phyloP scores from a whole-genome alignment of 2,113 vertebrate species.

The Nothocercus julius region DNA sequence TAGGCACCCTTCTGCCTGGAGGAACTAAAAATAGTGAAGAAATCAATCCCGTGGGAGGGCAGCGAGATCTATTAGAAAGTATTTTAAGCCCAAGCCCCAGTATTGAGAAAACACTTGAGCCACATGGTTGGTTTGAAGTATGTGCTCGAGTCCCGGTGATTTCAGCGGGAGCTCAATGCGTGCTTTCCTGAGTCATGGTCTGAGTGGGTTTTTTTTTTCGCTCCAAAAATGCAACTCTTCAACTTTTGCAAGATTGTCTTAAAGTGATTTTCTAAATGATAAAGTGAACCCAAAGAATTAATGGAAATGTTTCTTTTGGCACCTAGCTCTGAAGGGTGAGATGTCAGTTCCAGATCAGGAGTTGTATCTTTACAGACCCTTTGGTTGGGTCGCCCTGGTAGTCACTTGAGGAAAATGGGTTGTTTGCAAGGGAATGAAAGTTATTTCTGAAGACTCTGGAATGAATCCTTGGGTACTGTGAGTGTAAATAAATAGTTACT shows the following conservation, averaged over 20 bases:
- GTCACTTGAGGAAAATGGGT: rapidly evolving
- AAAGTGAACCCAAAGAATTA: not conserved
- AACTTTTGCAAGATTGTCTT: not conserved
- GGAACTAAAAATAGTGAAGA: not conserved
- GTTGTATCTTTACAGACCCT: not conserved
- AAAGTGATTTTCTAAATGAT: not conserved
- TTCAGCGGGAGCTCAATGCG: not conserved
- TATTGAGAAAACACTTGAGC: not conserved
- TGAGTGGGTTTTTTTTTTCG: not conserved
- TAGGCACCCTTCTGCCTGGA: not conserved
- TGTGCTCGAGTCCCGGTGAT: not conserved
- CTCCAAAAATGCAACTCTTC: not conserved
- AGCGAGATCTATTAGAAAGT: not conserved
- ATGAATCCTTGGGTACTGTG: not conserved
- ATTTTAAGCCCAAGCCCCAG: not conserved
- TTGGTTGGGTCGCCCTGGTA: not conserved
- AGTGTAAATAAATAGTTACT: not conserved
- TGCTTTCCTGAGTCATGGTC: not conserved
- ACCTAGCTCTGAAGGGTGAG: not conserved
- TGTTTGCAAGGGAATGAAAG: not conserved
- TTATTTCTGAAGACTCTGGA: not conserved
- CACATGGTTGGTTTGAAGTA: not conserved
- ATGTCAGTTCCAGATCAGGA: not conserved
- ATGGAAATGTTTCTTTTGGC: not conserved
- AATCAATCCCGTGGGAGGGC: not conserved